A percentile compares a stretch with the other conserved stretches of the same genome.
Evolutionary conservation across 1,140 invertebrate species (phyloP).

Genomic region (Rhopalosiphum padi): DNA sequence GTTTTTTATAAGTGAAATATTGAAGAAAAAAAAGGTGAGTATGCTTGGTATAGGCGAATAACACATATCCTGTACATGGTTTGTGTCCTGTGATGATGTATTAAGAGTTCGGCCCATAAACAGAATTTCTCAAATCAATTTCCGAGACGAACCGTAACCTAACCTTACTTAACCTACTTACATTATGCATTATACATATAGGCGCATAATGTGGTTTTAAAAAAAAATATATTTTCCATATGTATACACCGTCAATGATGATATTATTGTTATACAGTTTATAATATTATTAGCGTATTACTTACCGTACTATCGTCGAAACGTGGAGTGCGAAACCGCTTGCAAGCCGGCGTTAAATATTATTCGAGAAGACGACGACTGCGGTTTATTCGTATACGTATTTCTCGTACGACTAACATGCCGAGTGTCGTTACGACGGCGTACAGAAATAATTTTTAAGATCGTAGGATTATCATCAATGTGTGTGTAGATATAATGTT

Average conservation of each 20-base stretch:
- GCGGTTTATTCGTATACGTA: constrained; percentile 7
- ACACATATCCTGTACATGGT: background rate
- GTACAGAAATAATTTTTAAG: background rate
- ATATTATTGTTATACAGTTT: background rate
- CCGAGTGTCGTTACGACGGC: background rate
- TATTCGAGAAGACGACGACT: background rate
- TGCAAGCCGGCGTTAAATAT: background rate
- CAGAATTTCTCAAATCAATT: background rate
- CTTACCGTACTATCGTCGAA: background rate
- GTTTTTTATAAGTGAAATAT: background rate
- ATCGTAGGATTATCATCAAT: background rate
- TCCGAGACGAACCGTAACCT: background rate
- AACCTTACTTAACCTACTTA: background rate
- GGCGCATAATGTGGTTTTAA: background rate
- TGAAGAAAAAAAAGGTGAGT: background rate
- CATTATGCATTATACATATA: no score
- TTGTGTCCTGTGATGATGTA: background rate
- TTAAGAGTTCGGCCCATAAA: background rate
- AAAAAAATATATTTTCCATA: background rate
- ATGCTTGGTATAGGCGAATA: background rate
- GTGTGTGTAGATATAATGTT: background rate
- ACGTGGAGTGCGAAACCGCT: background rate
- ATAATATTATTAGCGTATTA: background rate
- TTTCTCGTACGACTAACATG: background rate
- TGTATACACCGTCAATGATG: background rate